A percentile compares a stretch with the other conserved stretches of the same genome.
Evolutionary conservation across 2,797 vertebrate genomes (phyloP).

Genomic region (Hemibagrus guttatus): DNA sequence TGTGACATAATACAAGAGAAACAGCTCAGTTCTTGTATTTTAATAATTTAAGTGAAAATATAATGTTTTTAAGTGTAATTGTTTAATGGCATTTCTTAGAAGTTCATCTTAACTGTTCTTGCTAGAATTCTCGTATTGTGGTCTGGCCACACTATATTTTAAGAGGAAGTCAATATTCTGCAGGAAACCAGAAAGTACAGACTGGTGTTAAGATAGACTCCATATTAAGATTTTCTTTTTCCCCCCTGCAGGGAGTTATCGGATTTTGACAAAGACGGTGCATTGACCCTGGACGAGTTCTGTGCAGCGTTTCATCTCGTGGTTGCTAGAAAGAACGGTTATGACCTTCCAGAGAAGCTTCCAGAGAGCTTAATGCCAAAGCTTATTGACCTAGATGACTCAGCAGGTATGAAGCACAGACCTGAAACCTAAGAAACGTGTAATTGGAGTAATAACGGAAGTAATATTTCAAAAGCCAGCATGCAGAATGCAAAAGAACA

Average conservation of each 20-base stretch:
- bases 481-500: background rate
- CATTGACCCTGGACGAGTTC: conserved; percentile 96
- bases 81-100: background rate
- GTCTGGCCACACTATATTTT: background rate
- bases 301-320: conserved; percentile 98
- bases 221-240: background rate
- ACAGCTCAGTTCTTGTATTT: background rate
- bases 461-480: background rate
- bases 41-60: background rate
- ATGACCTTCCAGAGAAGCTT: conserved; percentile 97
- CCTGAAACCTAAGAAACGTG: background rate
- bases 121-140: background rate
- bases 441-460: background rate
- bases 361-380: conserved; percentile 99
- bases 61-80: background rate
- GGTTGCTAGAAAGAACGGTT: conserved; percentile 97
- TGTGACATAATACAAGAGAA: background rate
- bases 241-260: conserved; percentile 89
- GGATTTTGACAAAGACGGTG: conserved; percentile 99
- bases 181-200: background rate
- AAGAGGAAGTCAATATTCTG: conserved; percentile 7
- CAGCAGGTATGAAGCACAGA: conserved; percentile 77
- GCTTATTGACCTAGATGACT: conserved; percentile 97
- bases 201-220: too few relatives aligned
- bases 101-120: background rate